phyloP scores from a whole-genome alignment of 2,888 invertebrate species.

The Leptodirus hochenwartii region DNA sequence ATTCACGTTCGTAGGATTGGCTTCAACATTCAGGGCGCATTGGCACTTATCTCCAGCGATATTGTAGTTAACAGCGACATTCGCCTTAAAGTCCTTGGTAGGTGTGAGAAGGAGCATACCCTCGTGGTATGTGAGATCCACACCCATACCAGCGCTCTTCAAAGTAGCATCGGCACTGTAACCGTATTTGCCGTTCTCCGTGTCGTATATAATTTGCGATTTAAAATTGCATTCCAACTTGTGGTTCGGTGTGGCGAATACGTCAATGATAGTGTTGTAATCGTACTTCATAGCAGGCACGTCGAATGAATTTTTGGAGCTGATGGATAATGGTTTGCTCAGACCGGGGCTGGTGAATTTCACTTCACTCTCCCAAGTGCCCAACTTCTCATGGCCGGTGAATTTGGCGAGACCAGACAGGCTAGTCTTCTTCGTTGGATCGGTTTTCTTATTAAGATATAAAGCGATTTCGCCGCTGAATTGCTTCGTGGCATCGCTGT shows the following conservation, averaged over 20 bases:
- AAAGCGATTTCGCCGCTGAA: constrained; percentile 42
- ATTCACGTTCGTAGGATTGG: constrained; percentile 17
- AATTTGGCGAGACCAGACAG: constrained; percentile 35
- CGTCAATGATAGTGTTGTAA: constrained; percentile 32
- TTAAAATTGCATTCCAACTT: constrained; percentile 30
- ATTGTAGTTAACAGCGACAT: constrained; percentile 10
- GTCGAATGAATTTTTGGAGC: constrained; percentile 27
- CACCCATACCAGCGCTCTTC: constrained; percentile 17
- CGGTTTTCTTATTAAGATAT: constrained; percentile 51
- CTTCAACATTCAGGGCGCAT: constrained; percentile 13
- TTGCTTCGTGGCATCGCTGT: constrained; percentile 32
- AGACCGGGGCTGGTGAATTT: constrained; percentile 51
- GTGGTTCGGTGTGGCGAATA: constrained; percentile 39
- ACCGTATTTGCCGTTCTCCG: constrained; percentile 18
- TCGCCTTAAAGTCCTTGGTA: constrained; percentile 8
- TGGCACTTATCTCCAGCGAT: constrained; percentile 18
- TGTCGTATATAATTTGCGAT: constrained; percentile 12
- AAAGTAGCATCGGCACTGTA: constrained; percentile 25
- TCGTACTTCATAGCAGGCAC: constrained; percentile 23
- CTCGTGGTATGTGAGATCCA: constrained; percentile 17
- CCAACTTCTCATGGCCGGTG: constrained; percentile 26
- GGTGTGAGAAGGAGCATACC: constrained; percentile 9
- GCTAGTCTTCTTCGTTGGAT: constrained; percentile 48
- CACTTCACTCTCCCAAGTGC: constrained; percentile 28
- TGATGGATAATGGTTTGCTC: constrained; percentile 29